Base-by-base conservation (phyloP, 2,888 invertebrate species). In the Meliscaeva auricollis region DNA sequence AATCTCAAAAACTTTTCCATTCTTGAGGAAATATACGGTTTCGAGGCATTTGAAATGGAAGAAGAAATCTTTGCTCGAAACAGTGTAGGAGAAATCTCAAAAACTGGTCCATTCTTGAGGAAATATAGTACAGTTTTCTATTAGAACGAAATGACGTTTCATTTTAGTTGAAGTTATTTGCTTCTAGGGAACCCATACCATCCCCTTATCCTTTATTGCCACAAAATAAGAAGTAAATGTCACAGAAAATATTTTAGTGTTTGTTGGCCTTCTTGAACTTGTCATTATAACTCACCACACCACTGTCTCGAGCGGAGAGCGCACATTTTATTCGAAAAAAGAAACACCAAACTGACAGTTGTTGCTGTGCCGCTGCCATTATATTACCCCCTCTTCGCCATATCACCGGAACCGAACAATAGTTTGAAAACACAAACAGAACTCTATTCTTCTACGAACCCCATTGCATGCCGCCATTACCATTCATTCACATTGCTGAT, bases 231-330 rank as follows among this genome's bases (percentile, higher is more conserved):
- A 13, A 44, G 8, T 32, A 32, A 64, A 52, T 77, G 54, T 68
- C 77, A 69, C 22, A 41, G 72, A 30, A 66, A 60, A 82, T 76
- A 58, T 58, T 58, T 69, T 54, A 72, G 74, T 50, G 20, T 46
- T 64, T 15, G 58, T 20, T 56, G 68, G 74, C 32, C 64, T 69
- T 75, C 41, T 17, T 77, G 81, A 85, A 77, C 85, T 77, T 85
- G 85, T 85, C 85, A 73, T 85, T 85, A 81, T 81, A 85, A 85
- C 54, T 85, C 84, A 85, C 75, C 60, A 30, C 17, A 74, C 41
- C n/a, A n/a, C n/a, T n/a, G n/a, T 38, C 69, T 41, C 52, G 32
- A 62, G 13, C 26, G 22, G 22, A 62, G 13, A 26, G 20, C 60
- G 48, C 20, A 60, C 30, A 32, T 44, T 17, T 50, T 52, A 32